A percentile compares a stretch with the other conserved stretches of the same genome.
Conservation (phyloP, 2,113 vertebrate genomes). For the Hypocryptadius cinnamomeus region DNA sequence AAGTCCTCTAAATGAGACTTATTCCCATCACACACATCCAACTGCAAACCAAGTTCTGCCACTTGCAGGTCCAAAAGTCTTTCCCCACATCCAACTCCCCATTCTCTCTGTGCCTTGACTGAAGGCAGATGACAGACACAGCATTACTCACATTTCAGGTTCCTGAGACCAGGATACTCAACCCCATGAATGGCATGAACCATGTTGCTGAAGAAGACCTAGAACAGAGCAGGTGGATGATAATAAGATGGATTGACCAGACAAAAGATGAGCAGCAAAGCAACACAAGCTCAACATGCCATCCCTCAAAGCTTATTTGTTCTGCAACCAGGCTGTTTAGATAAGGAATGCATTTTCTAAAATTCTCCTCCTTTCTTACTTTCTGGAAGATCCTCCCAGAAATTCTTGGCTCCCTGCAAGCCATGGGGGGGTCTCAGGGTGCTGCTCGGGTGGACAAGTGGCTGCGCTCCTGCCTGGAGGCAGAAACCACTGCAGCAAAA, state of each 20-base stretch:
- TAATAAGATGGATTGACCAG: not conserved
- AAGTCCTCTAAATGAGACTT: not conserved
- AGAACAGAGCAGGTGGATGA: not conserved
- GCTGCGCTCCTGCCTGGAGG: not conserved
- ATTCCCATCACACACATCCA: not conserved
- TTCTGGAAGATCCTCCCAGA: constrained; percentile 17
- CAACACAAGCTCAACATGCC: not conserved
- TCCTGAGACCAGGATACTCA: not conserved
- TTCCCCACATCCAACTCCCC: not conserved
- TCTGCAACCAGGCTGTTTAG: not conserved
- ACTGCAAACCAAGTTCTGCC: not conserved
- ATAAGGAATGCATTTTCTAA: not conserved
- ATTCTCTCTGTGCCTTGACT: not conserved
- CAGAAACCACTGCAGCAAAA: constrained; percentile 30
- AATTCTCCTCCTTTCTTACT: not conserved
- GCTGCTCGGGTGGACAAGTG: constrained; percentile 13
- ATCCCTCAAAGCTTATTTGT: not conserved
- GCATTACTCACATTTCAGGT: not conserved
- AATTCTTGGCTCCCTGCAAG: not conserved
- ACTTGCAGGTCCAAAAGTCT: not conserved
- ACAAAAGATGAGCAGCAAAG: not conserved
- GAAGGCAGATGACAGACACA: not conserved
- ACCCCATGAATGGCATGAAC: not conserved
- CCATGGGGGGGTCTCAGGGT: not conserved
- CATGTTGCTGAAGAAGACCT: not conserved